Percentiles rank a stretch among this genome's conserved stretches.
phyloP scores from a whole-genome alignment of 2,797 vertebrate species.

The Geotrypetes seraphini region DNA sequence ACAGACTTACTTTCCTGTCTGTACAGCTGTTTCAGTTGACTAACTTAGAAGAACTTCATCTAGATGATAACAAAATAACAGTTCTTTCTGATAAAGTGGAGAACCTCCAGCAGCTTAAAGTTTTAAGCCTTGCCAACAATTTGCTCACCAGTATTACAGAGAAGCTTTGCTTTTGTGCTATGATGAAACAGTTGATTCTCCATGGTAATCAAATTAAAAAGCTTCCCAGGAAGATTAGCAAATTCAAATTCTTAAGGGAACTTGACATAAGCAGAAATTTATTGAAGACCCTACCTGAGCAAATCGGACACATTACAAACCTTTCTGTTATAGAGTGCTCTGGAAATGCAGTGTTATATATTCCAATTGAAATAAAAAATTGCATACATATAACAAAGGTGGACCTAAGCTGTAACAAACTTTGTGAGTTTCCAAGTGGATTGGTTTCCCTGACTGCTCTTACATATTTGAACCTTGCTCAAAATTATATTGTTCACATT shows the following conservation, averaged over 20 bases:
- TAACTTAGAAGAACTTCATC: constrained; percentile 33
- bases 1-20: constrained; percentile 41
- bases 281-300: constrained; percentile 23
- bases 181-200: constrained; percentile 28
- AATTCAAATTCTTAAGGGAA: constrained; percentile 33
- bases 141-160: constrained; percentile 30
- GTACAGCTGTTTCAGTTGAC: constrained; percentile 34
- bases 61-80: constrained; percentile 38
- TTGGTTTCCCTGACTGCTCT: constrained; percentile 27
- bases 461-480: constrained; percentile 29
- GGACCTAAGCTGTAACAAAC: constrained; percentile 31
- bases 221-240: constrained; percentile 31
- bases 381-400: constrained; percentile 23
- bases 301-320: constrained; percentile 25
- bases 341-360: constrained; percentile 27
- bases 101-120: constrained; percentile 30
- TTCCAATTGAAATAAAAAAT: constrained; percentile 44
- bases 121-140: constrained; percentile 43
- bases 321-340: constrained; percentile 32
- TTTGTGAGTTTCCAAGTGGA: constrained; percentile 32
- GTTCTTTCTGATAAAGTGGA: constrained; percentile 36
- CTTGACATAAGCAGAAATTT: constrained; percentile 34
- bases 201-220: constrained; percentile 30
- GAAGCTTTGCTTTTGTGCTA: constrained; percentile 27
- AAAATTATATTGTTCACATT: constrained; percentile 42